Conservation (phyloP, 2,113 vertebrate genomes). For the Suricata suricatta region DNA sequence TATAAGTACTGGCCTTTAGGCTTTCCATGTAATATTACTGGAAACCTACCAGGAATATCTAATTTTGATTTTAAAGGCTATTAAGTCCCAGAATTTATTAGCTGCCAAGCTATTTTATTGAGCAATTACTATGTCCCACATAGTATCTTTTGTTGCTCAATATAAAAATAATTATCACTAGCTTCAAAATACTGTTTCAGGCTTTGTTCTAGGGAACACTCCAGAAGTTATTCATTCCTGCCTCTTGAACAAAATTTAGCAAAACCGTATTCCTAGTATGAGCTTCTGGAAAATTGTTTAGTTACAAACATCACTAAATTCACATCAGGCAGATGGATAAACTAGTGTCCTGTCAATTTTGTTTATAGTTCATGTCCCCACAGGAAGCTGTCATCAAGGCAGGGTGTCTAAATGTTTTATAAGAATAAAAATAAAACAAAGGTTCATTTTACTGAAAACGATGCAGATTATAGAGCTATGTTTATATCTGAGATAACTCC, state of each 20-base stretch:
- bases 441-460: neutral
- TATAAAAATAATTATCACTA: slow-evolving; percentile 33
- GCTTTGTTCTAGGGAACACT: neutral
- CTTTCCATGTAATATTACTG: neutral
- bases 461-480: neutral
- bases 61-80: slow-evolving; percentile 48
- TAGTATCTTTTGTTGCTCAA: neutral
- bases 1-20: neutral
- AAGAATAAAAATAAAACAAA: neutral
- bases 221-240: neutral
- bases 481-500: neutral
- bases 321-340: slow-evolving; percentile 42
- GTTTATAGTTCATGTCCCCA: neutral
- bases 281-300: neutral
- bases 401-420: neutral
- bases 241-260: neutral
- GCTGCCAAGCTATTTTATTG: slow-evolving; percentile 2
- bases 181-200: neutral
- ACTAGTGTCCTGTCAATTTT: neutral
- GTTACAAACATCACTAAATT: neutral
- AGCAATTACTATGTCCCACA: neutral
- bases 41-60: neutral
- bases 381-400: slow-evolving; percentile 14
- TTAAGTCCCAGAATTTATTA: neutral
- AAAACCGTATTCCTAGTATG: neutral